phyloP scores from a whole-genome alignment of 2,113 vertebrate genomes.

The Atlantisia rogersi region DNA sequence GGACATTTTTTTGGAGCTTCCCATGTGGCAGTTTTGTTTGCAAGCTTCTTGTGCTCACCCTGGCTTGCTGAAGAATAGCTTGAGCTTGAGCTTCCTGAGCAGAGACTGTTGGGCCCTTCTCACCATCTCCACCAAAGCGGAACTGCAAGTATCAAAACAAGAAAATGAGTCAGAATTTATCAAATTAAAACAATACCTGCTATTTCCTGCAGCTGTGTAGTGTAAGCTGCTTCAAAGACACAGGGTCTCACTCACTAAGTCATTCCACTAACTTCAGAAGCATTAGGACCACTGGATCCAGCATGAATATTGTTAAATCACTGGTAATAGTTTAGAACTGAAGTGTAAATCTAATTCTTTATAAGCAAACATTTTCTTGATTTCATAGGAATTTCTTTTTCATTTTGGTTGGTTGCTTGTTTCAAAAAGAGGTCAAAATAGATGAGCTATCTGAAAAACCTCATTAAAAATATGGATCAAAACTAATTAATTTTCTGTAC shows the following conservation, averaged over 20 bases:
- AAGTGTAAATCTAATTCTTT: background rate
- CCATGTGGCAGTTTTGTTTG: background rate
- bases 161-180: background rate
- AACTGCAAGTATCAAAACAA: constrained; percentile 78
- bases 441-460: background rate
- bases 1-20: background rate
- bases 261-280: background rate
- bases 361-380: background rate
- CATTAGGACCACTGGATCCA: background rate
- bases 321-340: background rate
- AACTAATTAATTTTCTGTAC: background rate
- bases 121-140: constrained; percentile 91
- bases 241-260: background rate
- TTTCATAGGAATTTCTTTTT: background rate
- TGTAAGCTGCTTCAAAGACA: background rate
- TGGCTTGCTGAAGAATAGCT: constrained; percentile 96
- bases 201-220: background rate
- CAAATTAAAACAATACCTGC: background rate
- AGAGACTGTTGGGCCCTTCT: constrained; percentile 93
- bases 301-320: background rate
- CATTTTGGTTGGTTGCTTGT: background rate
- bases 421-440: background rate
- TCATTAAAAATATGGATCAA: background rate
- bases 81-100: constrained; percentile 97
- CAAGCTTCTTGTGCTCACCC: constrained; percentile 80